Evolutionary conservation across 2,888 invertebrate species (phyloP).

Genomic region (Drosophila anomalata): DNA sequence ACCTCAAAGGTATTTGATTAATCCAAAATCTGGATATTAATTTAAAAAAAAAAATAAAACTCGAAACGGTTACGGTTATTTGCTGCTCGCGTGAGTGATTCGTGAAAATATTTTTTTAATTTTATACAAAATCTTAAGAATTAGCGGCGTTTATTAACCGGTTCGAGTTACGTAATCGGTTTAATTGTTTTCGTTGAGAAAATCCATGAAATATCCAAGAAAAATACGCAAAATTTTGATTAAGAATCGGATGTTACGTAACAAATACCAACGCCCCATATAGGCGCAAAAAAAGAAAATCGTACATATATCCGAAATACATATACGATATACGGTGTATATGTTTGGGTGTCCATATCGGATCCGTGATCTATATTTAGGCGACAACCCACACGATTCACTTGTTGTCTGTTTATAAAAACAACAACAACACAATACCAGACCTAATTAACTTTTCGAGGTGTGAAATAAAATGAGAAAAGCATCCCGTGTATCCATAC

Average conservation of each 20-base stretch:
- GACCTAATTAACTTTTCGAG: slow-evolving; percentile 62
- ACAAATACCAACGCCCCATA: slow-evolving; percentile 74
- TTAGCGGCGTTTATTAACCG: slow-evolving; percentile 8
- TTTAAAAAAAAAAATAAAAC: slow-evolving; percentile 1
- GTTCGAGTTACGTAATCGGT: slow-evolving; percentile 33
- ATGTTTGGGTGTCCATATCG: slow-evolving; percentile 38
- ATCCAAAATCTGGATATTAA: slow-evolving; percentile 10
- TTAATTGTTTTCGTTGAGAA: not conserved
- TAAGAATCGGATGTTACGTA: slow-evolving; percentile 66
- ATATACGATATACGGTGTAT: slow-evolving; percentile 16
- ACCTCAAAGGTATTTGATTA: slow-evolving; percentile 34
- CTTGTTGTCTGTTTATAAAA: slow-evolving; percentile 63
- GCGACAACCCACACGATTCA: slow-evolving; percentile 74
- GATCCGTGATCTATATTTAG: slow-evolving; percentile 77
- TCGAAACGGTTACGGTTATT: slow-evolving; percentile 3
- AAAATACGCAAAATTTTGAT: slow-evolving; percentile 22
- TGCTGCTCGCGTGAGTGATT: not conserved
- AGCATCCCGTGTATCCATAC: slow-evolving; percentile 42
- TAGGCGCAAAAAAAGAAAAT: slow-evolving; percentile 25
- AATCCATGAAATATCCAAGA: not conserved
- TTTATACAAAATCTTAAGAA: not conserved
- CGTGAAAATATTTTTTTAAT: not conserved
- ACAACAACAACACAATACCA: slow-evolving; percentile 38
- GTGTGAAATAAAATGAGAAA: slow-evolving; percentile 47
- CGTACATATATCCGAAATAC: slow-evolving; percentile 17